Percentiles rank a stretch among this genome's conserved stretches.
Conservation (phyloP, 2,113 vertebrate genomes). For the Pholis gunnellus region DNA sequence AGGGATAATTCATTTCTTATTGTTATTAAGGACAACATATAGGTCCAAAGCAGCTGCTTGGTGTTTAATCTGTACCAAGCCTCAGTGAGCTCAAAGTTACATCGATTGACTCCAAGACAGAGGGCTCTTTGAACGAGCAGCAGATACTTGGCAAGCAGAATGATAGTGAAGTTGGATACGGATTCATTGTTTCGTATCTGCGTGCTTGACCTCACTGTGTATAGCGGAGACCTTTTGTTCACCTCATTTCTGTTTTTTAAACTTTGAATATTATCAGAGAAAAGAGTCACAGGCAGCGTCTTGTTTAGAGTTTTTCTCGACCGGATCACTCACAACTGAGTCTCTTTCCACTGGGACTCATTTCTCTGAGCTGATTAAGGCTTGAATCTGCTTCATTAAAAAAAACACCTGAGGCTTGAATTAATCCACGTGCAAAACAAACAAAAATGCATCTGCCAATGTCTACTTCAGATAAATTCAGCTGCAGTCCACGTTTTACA, state of each 20-base stretch:
- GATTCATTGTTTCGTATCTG: constrained; percentile 1
- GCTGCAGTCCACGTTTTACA: not conserved
- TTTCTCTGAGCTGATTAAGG: constrained; percentile 19
- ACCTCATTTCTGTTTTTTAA: not conserved
- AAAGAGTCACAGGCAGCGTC: not conserved
- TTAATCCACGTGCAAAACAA: constrained; percentile 14
- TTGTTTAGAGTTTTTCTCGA: constrained; percentile 2
- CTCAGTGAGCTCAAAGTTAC: constrained; percentile 53
- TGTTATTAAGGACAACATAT: constrained; percentile 64
- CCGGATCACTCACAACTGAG: constrained; percentile 19
- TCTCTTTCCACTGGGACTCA: not conserved
- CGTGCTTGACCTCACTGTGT: constrained; percentile 5
- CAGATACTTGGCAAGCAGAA: constrained; percentile 24
- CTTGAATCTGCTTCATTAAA: constrained; percentile 29
- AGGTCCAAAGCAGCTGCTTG: constrained; percentile 61
- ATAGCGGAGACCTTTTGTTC: not conserved
- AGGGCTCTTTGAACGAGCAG: constrained; percentile 8
- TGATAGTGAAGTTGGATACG: constrained; percentile 14
- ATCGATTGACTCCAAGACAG: constrained; percentile 38
- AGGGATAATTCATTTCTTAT: constrained; percentile 30
- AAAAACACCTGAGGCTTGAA: constrained; percentile 28
- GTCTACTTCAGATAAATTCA: not conserved
- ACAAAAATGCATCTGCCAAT: constrained; percentile 11
- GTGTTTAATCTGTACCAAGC: constrained; percentile 51
- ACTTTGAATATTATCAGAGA: constrained; percentile 31